Conservation (phyloP, 2,888 invertebrate genomes). For the Melipona bicolor region DNA sequence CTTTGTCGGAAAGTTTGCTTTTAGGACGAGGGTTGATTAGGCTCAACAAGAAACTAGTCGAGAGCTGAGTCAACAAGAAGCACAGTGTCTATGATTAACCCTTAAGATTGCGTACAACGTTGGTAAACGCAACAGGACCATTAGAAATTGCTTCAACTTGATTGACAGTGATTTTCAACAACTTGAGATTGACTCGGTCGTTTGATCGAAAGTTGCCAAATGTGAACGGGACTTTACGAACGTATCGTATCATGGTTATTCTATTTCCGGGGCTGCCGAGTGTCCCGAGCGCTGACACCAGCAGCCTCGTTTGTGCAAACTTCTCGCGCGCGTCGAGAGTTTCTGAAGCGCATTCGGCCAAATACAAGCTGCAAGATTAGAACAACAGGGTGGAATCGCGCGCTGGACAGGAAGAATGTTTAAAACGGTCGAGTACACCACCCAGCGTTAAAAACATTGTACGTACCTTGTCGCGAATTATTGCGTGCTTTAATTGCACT, state of each 20-base stretch:
- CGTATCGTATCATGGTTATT: constrained; percentile 46
- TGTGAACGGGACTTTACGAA: background rate
- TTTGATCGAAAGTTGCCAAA: too few relatives aligned
- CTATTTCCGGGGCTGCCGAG: constrained; percentile 48
- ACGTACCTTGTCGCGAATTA: constrained; percentile 28
- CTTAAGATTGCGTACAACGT: too few relatives aligned
- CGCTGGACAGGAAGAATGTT: constrained; percentile 35
- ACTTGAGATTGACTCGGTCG: too few relatives aligned
- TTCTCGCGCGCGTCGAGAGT: constrained; percentile 66
- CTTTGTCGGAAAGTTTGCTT: too few relatives aligned
- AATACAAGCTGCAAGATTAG: constrained; percentile 61
- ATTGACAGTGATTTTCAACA: too few relatives aligned
- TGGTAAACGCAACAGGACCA: too few relatives aligned
- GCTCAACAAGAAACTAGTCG: too few relatives aligned
- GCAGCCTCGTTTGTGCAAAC: constrained; percentile 72
- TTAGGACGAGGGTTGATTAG: too few relatives aligned
- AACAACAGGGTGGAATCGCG: constrained; percentile 47
- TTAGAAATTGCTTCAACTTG: too few relatives aligned
- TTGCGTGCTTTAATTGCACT: constrained; percentile 30
- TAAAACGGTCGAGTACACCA: constrained; percentile 20
- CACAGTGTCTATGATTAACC: too few relatives aligned
- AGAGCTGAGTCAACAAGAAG: too few relatives aligned
- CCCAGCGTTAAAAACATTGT: constrained; percentile 38
- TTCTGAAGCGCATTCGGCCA: constrained; percentile 60
- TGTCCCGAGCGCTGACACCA: constrained; percentile 46